A percentile compares a stretch with the other conserved stretches of the same genome.
Conservation (phyloP, 2,113 vertebrate species). For the Himantopus leucocephalus region DNA sequence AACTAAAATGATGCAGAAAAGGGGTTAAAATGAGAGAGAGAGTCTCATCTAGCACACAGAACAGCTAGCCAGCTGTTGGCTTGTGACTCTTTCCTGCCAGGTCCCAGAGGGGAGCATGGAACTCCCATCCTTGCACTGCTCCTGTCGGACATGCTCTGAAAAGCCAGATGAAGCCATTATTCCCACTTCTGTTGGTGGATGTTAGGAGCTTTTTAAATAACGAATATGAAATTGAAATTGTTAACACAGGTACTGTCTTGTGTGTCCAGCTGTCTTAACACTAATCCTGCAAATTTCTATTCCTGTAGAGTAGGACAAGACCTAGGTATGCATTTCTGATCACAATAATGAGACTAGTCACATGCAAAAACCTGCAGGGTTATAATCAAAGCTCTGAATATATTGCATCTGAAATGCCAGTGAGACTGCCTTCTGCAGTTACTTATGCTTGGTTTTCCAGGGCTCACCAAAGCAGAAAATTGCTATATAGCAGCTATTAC, state of each 20-base stretch:
- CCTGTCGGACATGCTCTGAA: fast-evolving
- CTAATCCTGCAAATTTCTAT: neutral
- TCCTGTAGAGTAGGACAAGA: neutral
- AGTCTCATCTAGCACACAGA: neutral
- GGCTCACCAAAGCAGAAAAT: neutral
- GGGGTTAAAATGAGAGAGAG: neutral
- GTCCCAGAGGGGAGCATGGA: neutral
- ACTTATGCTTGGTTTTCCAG: neutral
- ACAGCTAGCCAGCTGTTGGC: neutral
- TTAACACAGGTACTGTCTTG: neutral
- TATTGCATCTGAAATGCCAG: neutral
- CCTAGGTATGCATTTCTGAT: neutral
- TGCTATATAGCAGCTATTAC: neutral
- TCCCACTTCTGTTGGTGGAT: neutral
- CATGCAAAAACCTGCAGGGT: neutral
- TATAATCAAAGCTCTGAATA: neutral
- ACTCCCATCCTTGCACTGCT: neutral
- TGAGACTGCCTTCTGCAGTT: neutral
- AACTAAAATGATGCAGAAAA: neutral
- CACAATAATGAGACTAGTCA: neutral
- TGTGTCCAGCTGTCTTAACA: neutral
- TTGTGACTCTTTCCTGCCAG: neutral
- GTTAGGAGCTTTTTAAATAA: neutral
- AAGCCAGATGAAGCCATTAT: neutral
- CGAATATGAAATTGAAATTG: neutral